A percentile compares a stretch with the other conserved stretches of the same genome.
These are phyloP conservation scores for Glaucopsyche alexis DNA, from an alignment of 2,888 invertebrate species.

Conservation along the genomic window DNA sequence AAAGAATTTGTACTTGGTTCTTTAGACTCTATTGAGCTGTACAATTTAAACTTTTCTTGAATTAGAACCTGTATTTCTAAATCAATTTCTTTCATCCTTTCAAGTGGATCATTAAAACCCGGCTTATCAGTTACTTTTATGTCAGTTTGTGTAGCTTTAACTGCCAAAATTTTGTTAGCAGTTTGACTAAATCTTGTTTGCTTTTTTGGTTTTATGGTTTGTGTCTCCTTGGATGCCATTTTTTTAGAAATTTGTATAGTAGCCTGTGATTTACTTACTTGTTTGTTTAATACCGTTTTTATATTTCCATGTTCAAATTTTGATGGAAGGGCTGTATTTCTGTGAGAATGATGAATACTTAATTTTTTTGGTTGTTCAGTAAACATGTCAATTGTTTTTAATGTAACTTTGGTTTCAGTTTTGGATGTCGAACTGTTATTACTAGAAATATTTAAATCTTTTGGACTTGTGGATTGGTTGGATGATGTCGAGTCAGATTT, in stretches of 20 bases:
- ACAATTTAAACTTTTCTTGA: slow-evolving; percentile 80
- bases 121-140: slow-evolving; percentile 42
- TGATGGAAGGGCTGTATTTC: slow-evolving; percentile 55
- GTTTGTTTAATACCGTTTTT: slow-evolving; percentile 41
- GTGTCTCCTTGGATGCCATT: slow-evolving; percentile 51
- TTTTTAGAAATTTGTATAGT: slow-evolving; percentile 55
- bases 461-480: slow-evolving; percentile 60
- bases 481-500: slow-evolving; percentile 51
- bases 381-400: slow-evolving; percentile 70
- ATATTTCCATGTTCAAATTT: slow-evolving; percentile 43
- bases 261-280: slow-evolving; percentile 45
- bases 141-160: slow-evolving; percentile 58
- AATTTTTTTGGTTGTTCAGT: slow-evolving; percentile 57
- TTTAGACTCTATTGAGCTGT: slow-evolving; percentile 71
- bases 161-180: slow-evolving; percentile 45
- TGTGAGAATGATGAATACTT: slow-evolving; percentile 54
- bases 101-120: slow-evolving; percentile 56
- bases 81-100: slow-evolving; percentile 82
- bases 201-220: slow-evolving; percentile 49
- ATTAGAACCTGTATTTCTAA: slow-evolving; percentile 78
- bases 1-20: slow-evolving; percentile 51
- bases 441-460: slow-evolving; percentile 47
- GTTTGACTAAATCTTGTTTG: slow-evolving; percentile 54
- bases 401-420: slow-evolving; percentile 56
- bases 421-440: slow-evolving; percentile 48